Percentiles rank a stretch among this genome's conserved stretches.
These are phyloP conservation scores for Oryctes rhinoceros DNA, from an alignment of 1,140 invertebrate species.

Conservation along the genomic window DNA sequence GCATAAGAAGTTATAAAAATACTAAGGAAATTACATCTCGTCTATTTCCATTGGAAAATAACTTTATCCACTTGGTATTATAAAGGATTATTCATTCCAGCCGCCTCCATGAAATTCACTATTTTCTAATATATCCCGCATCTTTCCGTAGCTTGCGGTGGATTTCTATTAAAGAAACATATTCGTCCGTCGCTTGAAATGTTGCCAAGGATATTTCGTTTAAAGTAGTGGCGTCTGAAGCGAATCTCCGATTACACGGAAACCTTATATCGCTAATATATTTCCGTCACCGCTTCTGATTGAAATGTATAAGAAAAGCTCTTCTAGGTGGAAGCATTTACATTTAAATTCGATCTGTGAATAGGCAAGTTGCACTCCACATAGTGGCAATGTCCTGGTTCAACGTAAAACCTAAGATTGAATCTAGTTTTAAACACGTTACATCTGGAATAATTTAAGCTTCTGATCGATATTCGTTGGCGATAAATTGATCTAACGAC, in stretches of 20 bases:
- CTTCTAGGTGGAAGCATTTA: conserved; percentile 5
- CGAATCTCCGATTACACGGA: background rate
- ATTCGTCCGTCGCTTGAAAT: background rate
- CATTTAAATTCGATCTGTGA: conserved; percentile 31
- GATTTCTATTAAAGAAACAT: background rate
- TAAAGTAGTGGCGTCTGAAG: background rate
- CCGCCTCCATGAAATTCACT: no score
- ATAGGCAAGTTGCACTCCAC: background rate
- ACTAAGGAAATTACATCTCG: no score
- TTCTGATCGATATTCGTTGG: no score
- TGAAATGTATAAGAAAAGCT: conserved; percentile 9
- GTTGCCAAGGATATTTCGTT: conserved; percentile 6
- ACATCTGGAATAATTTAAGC: background rate
- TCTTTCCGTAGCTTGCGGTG: background rate
- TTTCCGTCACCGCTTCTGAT: conserved; percentile 1
- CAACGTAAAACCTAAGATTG: background rate
- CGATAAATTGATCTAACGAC: no score
- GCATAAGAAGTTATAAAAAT: no score
- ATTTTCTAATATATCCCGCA: no score
- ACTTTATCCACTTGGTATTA: no score
- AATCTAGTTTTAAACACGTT: conserved; percentile 7
- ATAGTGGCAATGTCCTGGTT: background rate
- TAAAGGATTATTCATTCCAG: no score
- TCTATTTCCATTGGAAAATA: no score
- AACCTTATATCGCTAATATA: conserved; percentile 14